Base-by-base conservation (phyloP, 2,797 vertebrate genomes). In the Xenentodon cancila region DNA sequence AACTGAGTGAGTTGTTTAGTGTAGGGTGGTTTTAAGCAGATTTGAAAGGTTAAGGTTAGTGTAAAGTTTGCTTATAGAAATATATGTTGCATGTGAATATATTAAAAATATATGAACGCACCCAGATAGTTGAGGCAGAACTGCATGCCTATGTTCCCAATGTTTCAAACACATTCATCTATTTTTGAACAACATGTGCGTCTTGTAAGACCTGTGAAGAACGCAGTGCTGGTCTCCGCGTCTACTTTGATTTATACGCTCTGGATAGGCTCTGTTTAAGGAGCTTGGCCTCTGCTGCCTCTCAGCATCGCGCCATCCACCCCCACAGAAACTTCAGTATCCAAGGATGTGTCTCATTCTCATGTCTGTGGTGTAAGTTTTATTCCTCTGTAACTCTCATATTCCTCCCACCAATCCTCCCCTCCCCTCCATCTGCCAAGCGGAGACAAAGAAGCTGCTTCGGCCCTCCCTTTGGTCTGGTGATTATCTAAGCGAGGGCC, bases 371-470 rank as follows among this genome's bases (percentile, higher is more conserved):
- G 81, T 86, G 78, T 82, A 80, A 79, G 64, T 88, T 87, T 82
- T 87, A 88, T 84, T 89, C 77, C 80, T 85, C 75, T 83, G 75
- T 74, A 77, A 91, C 77, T 79, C 79, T 86, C 82, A 77, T 82
- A 84, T 89, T 88, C 83, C 84, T 84, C 83, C 86, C 79, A 80
- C 76, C 81, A 71, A 81, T 84, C 79, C 84, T 84, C 80, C 79
- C 75, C 25, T 87, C 78, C 79, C 51, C 27, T 75, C 50, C 34
- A 54, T 54, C 85, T 89, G 89, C 87, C 90, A 89, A 91, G 79
- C 52, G 53, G 55, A 88, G 82, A 89, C 88, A 90, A 90, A 92
- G 89, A 86, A 72, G 81, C 83, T 84, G 84, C 88, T 90, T 87
- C 73, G 82, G 67, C 59, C 75, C 62, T 81, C 79, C 30, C 84